Conservation (phyloP, 2,888 invertebrate species). For the Stegophylla sp. region DNA sequence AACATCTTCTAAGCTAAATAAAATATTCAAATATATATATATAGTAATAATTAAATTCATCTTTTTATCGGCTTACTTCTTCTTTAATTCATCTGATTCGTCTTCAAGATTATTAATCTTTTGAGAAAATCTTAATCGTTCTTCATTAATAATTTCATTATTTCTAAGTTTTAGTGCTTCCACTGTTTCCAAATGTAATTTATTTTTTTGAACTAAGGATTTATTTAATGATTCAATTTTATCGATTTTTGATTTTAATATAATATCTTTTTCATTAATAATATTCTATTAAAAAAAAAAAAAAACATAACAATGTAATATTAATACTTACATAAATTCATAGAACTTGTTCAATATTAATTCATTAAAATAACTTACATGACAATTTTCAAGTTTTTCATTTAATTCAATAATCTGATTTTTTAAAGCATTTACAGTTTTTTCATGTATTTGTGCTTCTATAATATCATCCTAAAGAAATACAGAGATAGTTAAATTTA, state of each 20-base stretch:
- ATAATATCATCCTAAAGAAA: conserved; percentile 33
- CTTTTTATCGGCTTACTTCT: conserved; percentile 15
- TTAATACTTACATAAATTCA: background rate
- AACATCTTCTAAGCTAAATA: conserved; percentile 20
- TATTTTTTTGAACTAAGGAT: conserved; percentile 6
- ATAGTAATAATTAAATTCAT: background rate
- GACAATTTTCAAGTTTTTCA: conserved; percentile 74
- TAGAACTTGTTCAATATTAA: background rate
- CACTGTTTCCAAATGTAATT: conserved; percentile 24
- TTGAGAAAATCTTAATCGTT: conserved; percentile 23
- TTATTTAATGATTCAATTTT: conserved; percentile 41
- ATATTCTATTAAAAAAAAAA: conserved; percentile 9
- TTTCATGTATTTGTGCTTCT: conserved; percentile 35
- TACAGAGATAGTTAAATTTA: background rate
- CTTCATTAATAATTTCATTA: conserved; percentile 22
- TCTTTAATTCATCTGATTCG: conserved; percentile 11
- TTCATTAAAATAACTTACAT: conserved; percentile 65
- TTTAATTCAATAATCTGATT: conserved; percentile 71
- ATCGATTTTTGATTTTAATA: conserved; percentile 33
- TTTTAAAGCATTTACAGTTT: conserved; percentile 61
- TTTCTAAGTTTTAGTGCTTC: conserved; percentile 20
- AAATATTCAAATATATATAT: background rate
- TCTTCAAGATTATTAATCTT: conserved; percentile 12
- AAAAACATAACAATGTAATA: background rate
- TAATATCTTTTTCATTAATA: conserved; percentile 32